Evolutionary conservation across 2,888 invertebrate species (phyloP).

Genomic region (Campoletis raptor): DNA sequence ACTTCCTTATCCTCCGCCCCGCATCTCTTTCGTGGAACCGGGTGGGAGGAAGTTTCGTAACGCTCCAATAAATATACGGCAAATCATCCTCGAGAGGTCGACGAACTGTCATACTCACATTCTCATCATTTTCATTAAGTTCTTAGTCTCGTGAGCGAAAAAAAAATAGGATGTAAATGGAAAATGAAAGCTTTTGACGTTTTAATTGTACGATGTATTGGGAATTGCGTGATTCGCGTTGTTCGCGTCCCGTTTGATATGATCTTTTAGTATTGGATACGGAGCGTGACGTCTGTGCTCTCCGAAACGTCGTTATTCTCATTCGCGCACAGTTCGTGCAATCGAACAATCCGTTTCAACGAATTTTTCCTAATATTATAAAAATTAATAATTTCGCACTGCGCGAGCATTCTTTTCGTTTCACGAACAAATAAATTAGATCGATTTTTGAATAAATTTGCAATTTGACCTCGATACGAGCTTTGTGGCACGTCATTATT

Average conservation of each 20-base stretch:
- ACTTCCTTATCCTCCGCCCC: conserved; percentile 8
- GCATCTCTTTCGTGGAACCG: background rate
- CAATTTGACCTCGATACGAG: background rate
- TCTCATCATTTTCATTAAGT: conserved; percentile 43
- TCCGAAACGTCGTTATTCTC: conserved; percentile 16
- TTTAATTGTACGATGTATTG: background rate
- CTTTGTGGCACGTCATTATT: conserved; percentile 14
- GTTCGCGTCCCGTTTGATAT: conserved; percentile 36
- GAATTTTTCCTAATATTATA: no score
- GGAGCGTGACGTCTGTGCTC: conserved; percentile 61
- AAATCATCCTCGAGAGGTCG: conserved; percentile 35
- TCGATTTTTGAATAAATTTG: background rate
- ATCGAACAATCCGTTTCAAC: background rate
- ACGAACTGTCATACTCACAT: conserved; percentile 27
- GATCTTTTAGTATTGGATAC: conserved; percentile 41
- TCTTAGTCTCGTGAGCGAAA: background rate
- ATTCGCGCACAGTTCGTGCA: background rate
- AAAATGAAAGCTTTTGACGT: no score
- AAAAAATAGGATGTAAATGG: background rate
- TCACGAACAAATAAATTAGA: background rate
- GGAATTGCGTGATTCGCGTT: conserved; percentile 4
- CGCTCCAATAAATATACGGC: conserved; percentile 24
- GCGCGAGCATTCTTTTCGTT: background rate
- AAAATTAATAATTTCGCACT: no score
- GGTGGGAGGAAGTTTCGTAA: conserved; percentile 44